Base-by-base conservation (phyloP, 2,797 vertebrate species). In the Xenentodon cancila region DNA sequence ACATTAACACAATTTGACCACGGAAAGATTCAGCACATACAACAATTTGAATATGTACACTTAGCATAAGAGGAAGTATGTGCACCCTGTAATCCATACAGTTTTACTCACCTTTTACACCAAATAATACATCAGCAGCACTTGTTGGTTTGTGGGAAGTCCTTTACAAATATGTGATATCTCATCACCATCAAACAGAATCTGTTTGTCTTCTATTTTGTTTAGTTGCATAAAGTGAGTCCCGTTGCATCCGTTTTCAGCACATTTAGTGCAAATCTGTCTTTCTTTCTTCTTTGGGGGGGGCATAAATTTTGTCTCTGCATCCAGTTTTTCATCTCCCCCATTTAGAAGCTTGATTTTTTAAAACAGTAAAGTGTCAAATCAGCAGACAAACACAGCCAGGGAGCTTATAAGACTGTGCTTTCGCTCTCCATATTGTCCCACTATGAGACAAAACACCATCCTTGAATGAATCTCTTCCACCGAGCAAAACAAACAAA, bases 1-100 rank as follows among this genome's bases (percentile, higher is more conserved):
- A 91, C 81, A 88, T 86, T 75, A 84, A 89, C 79, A 90, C 87
- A 86, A 69, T 84, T 87, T 87, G 85, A 90, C 67, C 86, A 93
- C 91, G 86, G 86, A 89, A 84, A 77, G 61, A 86, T 80, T 84
- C 72, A 89, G 80, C 82, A 90, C 86, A 87, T 64, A 79, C 77
- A 82, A 90, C 74, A 75, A 71, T 81, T 82, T 80, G 80, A 83
- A 78, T 80, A 73, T 85, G 78, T 86, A 89, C 81, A 89, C 67
- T 69, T 83, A 85, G 84, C 85, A 82, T 86, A 89, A 74, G 69
- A 85, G 73, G 72, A 91, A 86, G 71, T 82, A 82, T 86, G 76
- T 90, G 81, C 82, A 89, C 87, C 88, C 86, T 91, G 89, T 88
- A 71, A 75, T 84, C 79, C 84, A 81, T 77, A 80, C 65, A 85